These are phyloP conservation scores for Diuraphis noxia DNA, from an alignment of 1,140 invertebrate genomes.

Conservation along the genomic window DNA sequence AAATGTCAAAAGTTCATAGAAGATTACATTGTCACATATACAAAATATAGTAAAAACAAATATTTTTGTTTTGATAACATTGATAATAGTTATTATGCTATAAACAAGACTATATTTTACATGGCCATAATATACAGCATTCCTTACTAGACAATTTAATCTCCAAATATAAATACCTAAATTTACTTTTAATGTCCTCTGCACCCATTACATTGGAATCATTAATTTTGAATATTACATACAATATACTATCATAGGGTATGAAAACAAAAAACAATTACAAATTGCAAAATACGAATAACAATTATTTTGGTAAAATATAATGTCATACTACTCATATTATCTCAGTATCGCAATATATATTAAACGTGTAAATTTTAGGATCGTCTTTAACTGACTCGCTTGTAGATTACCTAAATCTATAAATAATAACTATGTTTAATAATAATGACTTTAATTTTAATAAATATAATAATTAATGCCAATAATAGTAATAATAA, in stretches of 20 bases:
- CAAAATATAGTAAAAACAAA: conserved; percentile 34
- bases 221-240: not conserved
- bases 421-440: not conserved
- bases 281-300: not conserved
- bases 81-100: not conserved
- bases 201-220: not conserved
- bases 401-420: not conserved
- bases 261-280: not conserved
- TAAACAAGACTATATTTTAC: not conserved
- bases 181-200: not conserved
- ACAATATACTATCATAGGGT: not conserved
- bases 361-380: conserved; percentile 12
- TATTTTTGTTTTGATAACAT: not conserved
- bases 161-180: not conserved
- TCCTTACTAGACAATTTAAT: not conserved
- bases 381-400: not conserved
- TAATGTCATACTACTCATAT: not conserved
- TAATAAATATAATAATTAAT: not conserved
- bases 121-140: not conserved
- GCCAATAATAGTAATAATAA: conserved; percentile 3
- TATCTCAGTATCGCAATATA: not conserved
- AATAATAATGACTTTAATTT: conserved; percentile 21
- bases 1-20: not conserved
- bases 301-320: not conserved
- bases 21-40: conserved; percentile 3